Base-by-base conservation (phyloP, 2,888 invertebrate genomes). In the Coremacera marginata region DNA sequence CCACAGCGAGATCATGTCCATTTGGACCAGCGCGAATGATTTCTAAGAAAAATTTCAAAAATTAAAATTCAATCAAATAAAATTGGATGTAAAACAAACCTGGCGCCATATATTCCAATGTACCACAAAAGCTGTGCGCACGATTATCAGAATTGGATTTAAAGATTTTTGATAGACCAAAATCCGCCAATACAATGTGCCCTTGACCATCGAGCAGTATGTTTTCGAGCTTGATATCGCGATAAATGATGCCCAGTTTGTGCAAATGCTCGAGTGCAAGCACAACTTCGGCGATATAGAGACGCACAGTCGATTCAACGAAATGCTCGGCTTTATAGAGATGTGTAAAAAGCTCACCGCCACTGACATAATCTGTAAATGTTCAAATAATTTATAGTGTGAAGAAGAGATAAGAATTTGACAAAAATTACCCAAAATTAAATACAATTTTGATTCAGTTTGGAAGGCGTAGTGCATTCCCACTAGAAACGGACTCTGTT, bases 401-500 rank as follows among this genome's bases (percentile, higher is more conserved):
- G 49, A 71, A 25, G 3, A 51, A 11, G 52, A 11, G 16, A 65
- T 31, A 3, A 34, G 3, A 8, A 27, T 5, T 44, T 2, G 3
- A 44, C 44, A 2, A 1, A 44, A 44, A 44, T 93, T 90, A 98
- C 98, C 98, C 88, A 99, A 93, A 84, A 99, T 97, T 83, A 99
- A 94, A 91, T 98, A 98, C 82, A 99, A 92, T 90, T 98, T 98
- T 74, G 97, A 94, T 86, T 98, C 96, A 9, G 98, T 98, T 91
- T 99, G 98, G 92, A 99, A 99, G 88, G 99, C 99, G 90, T 99
- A 99, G 90, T 98, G 97, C 82, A 99, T 92, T 55, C 97, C 98
- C 84, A 98, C 98, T 82, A 99, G 93, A 91, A 98, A 99, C 73
- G 98, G 98, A 86, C 96, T 95, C 88, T 96, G 95, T 82, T 98